phyloP scores from a whole-genome alignment of 2,888 invertebrate species.

The Pammene fasciana region DNA sequence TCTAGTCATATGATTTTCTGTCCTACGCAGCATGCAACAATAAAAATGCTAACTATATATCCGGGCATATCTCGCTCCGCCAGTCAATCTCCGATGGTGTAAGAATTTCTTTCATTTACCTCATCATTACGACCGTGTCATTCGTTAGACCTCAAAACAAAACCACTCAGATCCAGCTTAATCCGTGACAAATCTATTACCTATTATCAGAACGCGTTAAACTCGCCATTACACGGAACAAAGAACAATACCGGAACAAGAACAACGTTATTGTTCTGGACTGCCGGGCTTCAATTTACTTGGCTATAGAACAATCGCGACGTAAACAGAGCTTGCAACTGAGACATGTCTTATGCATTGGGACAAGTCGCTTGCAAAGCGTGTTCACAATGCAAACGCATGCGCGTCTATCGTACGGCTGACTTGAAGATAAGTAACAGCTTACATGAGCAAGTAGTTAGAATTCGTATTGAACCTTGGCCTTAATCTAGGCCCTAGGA shows the following conservation, averaged over 20 bases:
- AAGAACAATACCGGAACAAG: conserved; percentile 41
- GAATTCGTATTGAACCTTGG: too few species aligned
- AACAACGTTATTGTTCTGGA: conserved; percentile 41
- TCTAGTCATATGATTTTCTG: too few species aligned
- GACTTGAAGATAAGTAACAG: too few species aligned
- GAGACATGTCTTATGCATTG: conserved; percentile 37
- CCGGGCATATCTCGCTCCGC: too few species aligned
- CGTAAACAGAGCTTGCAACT: conserved; percentile 31
- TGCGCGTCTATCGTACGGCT: neutral
- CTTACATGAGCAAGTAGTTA: too few species aligned
- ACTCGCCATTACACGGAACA: conserved; percentile 39
- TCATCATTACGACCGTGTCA: neutral
- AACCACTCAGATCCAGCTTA: conserved; percentile 24
- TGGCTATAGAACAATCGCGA: conserved; percentile 34
- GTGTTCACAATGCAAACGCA: neutral
- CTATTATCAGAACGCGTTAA: conserved; percentile 41
- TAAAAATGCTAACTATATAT: too few species aligned
- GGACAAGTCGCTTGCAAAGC: neutral
- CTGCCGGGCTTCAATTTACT: conserved; percentile 38
- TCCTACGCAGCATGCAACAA: too few species aligned
- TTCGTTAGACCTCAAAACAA: conserved; percentile 4
- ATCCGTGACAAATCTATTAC: conserved; percentile 43
- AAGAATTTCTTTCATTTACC: neutral
- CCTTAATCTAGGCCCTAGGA: too few species aligned
- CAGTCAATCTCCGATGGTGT: neutral